Percentiles rank a stretch among this genome's conserved stretches.
These are phyloP conservation scores for Tachysurus vachellii DNA, from an alignment of 2,113 vertebrate genomes.

Conservation along the genomic window DNA sequence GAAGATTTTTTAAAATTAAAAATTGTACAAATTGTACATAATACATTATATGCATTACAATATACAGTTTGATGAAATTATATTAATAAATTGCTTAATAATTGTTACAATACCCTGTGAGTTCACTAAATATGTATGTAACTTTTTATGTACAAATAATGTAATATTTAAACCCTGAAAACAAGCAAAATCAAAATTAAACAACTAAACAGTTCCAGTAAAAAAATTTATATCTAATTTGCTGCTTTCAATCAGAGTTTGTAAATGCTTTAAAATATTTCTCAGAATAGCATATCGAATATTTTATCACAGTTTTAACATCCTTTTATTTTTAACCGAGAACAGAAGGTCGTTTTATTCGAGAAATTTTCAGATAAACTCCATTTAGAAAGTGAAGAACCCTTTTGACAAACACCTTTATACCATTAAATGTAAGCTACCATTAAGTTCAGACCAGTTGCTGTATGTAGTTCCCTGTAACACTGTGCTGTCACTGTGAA, in stretches of 20 bases:
- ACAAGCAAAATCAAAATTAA: not conserved
- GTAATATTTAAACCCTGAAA: not conserved
- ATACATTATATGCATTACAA: not conserved
- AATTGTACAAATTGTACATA: not conserved
- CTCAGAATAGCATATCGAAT: not conserved
- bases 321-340: not conserved
- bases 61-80: too few species aligned
- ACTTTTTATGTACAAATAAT: not conserved
- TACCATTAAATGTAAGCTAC: not conserved
- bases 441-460: not conserved
- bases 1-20: not conserved
- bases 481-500: not conserved
- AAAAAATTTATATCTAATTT: not conserved
- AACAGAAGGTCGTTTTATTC: not conserved
- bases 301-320: not conserved
- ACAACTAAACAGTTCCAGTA: not conserved
- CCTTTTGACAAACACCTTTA: too few species aligned
- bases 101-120: not conserved
- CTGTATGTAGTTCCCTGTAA: slow-evolving; percentile 19
- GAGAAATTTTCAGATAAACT: not conserved
- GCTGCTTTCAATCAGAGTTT: not conserved
- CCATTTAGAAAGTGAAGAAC: not conserved
- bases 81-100: not conserved
- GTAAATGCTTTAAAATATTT: not conserved
- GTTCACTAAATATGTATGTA: not conserved